Conservation (phyloP, 1,140 invertebrate genomes). For the Batillaria attramentaria region DNA sequence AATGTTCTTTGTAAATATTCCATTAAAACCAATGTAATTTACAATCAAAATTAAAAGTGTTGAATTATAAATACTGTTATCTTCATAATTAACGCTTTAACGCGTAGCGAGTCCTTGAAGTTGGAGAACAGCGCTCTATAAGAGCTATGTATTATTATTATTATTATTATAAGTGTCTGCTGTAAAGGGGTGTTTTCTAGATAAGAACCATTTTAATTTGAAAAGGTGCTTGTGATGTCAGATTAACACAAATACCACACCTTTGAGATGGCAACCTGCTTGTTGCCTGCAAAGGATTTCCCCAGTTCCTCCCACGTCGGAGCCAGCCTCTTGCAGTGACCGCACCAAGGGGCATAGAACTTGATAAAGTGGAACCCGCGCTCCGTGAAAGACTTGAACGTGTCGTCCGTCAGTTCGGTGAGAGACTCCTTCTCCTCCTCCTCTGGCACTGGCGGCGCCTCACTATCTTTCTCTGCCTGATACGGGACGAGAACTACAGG, state of each 20-base stretch:
- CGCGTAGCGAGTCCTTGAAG: too few relatives aligned
- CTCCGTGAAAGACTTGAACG: constrained; percentile 79
- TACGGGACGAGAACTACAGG: too few relatives aligned
- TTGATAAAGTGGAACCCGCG: constrained; percentile 86
- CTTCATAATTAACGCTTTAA: too few relatives aligned
- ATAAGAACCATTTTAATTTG: too few relatives aligned
- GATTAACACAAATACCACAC: constrained; percentile 32
- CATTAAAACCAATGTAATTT: too few relatives aligned
- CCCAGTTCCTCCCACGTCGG: constrained; percentile 96
- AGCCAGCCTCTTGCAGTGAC: constrained; percentile 92
- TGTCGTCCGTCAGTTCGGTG: constrained; percentile 81
- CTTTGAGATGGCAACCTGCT: constrained; percentile 73
- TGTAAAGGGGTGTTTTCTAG: too few relatives aligned
- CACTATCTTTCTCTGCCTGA: not conserved
- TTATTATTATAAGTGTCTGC: too few relatives aligned
- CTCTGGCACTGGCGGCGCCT: not conserved
- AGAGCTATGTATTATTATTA: too few relatives aligned
- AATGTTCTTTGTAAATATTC: too few relatives aligned
- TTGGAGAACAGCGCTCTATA: too few relatives aligned
- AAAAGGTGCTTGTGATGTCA: not conserved
- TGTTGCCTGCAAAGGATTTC: constrained; percentile 88
- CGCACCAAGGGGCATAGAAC: constrained; percentile 90
- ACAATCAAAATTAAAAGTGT: too few relatives aligned
- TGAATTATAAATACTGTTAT: too few relatives aligned
- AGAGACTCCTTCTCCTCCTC: constrained; percentile 64